Evolutionary conservation across 2,888 invertebrate genomes (phyloP), one percentile per base, ranked within the genome.

Genomic region (Anoplius nigerrimus): DNA sequence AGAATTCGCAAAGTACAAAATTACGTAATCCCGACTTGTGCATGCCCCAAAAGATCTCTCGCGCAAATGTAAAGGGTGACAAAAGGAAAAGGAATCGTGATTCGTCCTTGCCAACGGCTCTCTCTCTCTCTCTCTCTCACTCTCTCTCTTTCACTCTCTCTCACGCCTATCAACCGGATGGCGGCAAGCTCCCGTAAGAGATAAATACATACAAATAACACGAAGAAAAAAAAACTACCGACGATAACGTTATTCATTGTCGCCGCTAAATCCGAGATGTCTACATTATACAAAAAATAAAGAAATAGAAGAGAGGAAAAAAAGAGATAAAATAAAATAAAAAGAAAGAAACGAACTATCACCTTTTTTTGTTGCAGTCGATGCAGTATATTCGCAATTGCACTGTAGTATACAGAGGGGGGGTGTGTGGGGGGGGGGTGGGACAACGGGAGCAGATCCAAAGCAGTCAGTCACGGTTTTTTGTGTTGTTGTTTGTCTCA

Each of bases 351-450:
- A 27, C 51, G 64, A 48, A 54, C 67, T 71, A 73, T 72, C 72
- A 79, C 69, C 66, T 67, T 34, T 71, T 74, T 69, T 67, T 34
- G 69, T 74, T 69, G 65, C 71, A 75, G 74, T 79, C 79, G 69
- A 79, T 79, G 76, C 72, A 71, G 68, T 78, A 76, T 66, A 77
- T 75, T 77, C 67, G 70, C 73, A 77, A 77, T 77, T 79, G 79
- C 77, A 78, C 78, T 79, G 76, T 79, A 79, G 76, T 79, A 69
- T 78, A 78, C 74, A 79, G 79, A 69, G 62, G 63, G n/a, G n/a
- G n/a, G n/a, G n/a, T n/a, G n/a, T n/a, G n/a, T n/a, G n/a, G n/a
- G n/a, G n/a, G n/a, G n/a, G n/a, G n/a, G n/a, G n/a, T n/a, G n/a
- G 71, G 76, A 74, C 74, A 79, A 74, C 76, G 68, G 72, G 66